Evolutionary conservation across 2,888 invertebrate genomes (phyloP), one percentile per base, ranked within the genome.

Genomic region (Eupeodes luniger): DNA sequence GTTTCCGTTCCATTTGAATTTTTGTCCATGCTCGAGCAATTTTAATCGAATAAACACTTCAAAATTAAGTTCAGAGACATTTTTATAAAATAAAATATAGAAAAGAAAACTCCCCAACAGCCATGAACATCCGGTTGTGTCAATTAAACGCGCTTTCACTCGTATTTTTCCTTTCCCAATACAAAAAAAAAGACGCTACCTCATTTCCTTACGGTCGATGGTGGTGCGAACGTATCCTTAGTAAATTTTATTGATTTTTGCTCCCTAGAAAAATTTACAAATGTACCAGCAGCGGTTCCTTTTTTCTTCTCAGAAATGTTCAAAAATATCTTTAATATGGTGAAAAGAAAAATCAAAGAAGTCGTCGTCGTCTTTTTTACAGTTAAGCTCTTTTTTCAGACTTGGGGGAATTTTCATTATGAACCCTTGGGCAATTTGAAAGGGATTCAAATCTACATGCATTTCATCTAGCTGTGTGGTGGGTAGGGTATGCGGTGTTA

Each of bases 41-140:
- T 85, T 81, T 85, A 88, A 85, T 85, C 85, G 75, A 88, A 88
- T 88, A 78, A 88, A 85, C 88, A 88, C 88, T 85, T 85, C 76
- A 84, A 36, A 69, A 55, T 76, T 77, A 76, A 83, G 44, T 55
- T 36, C 47, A 74, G 47, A 4, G 55, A 59, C 40, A n/a, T 49
- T 57, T 69, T 67, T 59, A 55, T 27, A 27, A 27, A 27, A 27
- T 27, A n/a, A 44, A 53, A 67, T 40, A 11, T 51, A 69, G 4
- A 34, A 57, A 11, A 49, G 14, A n/a, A 57, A 14, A 51, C 27
- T 27, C 27, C 27, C 27, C 27, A 16, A 66, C 55, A 62, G 85
- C 36, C 81, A 74, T 44, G 64, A 85, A 74, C 53, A 85, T 84
- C 74, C 88, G 81, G 72, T 49, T 64, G 55, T 88, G 87, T 85